Conservation (phyloP, 2,888 invertebrate species). For the Melieria crassipennis region DNA sequence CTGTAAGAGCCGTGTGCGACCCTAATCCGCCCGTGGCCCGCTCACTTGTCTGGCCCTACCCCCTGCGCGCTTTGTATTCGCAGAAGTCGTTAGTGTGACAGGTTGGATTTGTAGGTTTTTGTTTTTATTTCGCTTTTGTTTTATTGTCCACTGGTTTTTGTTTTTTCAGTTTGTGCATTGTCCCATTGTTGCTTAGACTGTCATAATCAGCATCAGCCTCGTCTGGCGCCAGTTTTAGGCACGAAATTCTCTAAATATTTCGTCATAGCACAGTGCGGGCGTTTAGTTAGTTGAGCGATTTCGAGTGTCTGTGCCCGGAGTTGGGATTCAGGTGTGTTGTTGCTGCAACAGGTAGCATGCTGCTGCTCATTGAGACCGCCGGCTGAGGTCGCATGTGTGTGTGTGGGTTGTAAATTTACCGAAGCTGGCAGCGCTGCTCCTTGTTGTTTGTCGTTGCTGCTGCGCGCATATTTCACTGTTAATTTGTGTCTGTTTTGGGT, state of each 20-base stretch:
- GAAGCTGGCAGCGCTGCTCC: no score
- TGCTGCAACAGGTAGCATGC: no score
- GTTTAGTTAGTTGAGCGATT: no score
- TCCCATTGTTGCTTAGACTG: constrained; percentile 27
- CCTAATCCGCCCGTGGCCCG: not conserved
- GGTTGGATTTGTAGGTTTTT: constrained; percentile 49
- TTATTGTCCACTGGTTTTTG: not conserved
- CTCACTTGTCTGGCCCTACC: not conserved
- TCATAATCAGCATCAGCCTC: constrained; percentile 52
- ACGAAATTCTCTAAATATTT: constrained; percentile 29
- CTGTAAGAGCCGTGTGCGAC: not conserved
- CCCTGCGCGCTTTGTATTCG: constrained; percentile 53
- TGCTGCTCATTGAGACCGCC: no score
- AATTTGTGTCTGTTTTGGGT: no score
- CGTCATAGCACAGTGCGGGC: not conserved
- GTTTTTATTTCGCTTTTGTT: constrained; percentile 8
- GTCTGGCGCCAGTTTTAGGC: constrained; percentile 65
- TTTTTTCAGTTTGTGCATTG: constrained; percentile 26
- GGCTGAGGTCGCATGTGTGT: no score
- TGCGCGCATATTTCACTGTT: no score
- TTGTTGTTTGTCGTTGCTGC: no score
- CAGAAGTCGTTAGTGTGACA: constrained; percentile 64
- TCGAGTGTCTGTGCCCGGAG: no score
- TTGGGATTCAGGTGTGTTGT: no score
- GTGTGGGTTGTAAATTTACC: no score